Conservation (phyloP, 2,797 vertebrate species). For the Phataginus tricuspis region DNA sequence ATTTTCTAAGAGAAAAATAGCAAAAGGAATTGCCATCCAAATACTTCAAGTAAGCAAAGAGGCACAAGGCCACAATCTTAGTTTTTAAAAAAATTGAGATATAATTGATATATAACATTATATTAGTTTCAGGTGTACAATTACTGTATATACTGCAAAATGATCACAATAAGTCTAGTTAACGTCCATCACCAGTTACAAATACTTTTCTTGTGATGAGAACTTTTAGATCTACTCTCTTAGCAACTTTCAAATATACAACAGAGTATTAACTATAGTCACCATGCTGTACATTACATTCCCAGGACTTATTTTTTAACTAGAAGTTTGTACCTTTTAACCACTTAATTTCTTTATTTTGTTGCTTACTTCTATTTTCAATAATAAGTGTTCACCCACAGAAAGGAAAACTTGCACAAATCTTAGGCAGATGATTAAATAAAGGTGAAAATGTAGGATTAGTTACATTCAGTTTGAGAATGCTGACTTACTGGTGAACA, state of each 20-base stretch:
- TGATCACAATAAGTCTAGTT: not conserved
- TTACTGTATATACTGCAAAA: not conserved
- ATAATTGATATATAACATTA: not conserved
- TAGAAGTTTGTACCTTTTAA: conserved; percentile 29
- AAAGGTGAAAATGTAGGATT: conserved; percentile 39
- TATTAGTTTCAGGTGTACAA: not conserved
- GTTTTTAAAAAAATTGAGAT: not conserved
- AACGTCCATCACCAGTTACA: not conserved
- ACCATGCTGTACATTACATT: not conserved
- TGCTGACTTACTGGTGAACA: conserved; percentile 25
- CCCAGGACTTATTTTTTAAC: not conserved
- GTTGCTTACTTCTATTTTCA: conserved; percentile 52
- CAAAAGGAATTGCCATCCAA: conserved; percentile 53
- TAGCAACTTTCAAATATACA: not conserved
- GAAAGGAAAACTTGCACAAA: conserved; percentile 32
- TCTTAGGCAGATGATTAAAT: not conserved
- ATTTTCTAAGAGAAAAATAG: conserved; percentile 47
- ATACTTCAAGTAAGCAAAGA: conserved; percentile 46
- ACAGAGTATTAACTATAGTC: not conserved
- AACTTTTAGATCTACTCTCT: conserved; percentile 7
- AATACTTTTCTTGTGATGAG: not conserved
- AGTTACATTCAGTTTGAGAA: conserved; percentile 43
- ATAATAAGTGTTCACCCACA: conserved; percentile 18
- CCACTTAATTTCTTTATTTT: conserved; percentile 47
- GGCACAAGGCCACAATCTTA: not conserved